These are phyloP conservation scores for Trichogramma evanescens DNA, from an alignment of 2,888 invertebrate genomes.

Conservation along the genomic window DNA sequence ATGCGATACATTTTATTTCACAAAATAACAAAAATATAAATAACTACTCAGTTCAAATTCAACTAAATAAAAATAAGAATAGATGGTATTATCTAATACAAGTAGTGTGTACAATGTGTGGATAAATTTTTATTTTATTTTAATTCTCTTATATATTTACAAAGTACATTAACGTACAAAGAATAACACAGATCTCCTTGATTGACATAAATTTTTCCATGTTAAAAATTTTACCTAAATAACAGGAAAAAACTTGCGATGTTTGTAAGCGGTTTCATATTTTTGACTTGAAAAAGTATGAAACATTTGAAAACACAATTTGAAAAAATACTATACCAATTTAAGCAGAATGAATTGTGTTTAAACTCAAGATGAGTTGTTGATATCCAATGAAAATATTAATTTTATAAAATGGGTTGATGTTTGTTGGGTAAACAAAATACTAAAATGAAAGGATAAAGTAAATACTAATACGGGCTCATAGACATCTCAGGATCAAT, in stretches of 20 bases:
- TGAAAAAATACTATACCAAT: too few species aligned
- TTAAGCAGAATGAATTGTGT: too few species aligned
- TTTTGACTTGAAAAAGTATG: too few species aligned
- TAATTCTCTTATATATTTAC: neutral
- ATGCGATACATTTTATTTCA: neutral
- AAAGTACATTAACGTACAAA: neutral
- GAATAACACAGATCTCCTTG: constrained; percentile 2
- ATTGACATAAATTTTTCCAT: constrained; percentile 3
- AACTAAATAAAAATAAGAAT: constrained; percentile 3
- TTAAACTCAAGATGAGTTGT: too few species aligned
- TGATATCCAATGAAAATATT: too few species aligned
- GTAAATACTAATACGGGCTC: too few species aligned
- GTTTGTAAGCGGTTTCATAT: constrained; percentile 4
- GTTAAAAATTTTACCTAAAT: neutral
- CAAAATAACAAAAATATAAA: too few species aligned
- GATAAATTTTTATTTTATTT: neutral
- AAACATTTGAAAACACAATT: too few species aligned
- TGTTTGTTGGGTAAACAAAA: too few species aligned
- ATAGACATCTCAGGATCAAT: too few species aligned
- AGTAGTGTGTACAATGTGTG: neutral
- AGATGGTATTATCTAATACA: neutral
- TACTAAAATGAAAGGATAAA: too few species aligned
- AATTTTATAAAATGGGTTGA: too few species aligned
- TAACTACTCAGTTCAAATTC: constrained; percentile 1
- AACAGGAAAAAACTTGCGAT: constrained; percentile 4